These are phyloP conservation scores for Megathymus violae DNA, from an alignment of 1,140 invertebrate genomes.

Conservation along the genomic window DNA sequence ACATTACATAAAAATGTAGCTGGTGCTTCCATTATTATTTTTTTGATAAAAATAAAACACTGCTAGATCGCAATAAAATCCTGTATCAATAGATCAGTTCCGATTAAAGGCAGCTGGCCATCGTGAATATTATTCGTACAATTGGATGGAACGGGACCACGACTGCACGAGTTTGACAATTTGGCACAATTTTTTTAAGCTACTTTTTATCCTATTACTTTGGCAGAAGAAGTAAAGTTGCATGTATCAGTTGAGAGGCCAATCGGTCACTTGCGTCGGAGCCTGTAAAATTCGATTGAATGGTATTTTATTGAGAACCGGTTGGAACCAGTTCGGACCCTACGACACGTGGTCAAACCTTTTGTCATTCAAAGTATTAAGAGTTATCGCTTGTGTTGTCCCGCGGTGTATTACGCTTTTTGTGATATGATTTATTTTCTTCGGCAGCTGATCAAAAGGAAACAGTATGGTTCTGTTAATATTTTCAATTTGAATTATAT, in stretches of 20 bases:
- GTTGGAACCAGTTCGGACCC: conserved; percentile 69
- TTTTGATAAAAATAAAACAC: conserved; percentile 26
- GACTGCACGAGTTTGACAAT: conserved; percentile 21
- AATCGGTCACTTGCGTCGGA: conserved; percentile 43
- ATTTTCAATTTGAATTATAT: neutral
- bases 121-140: conserved; percentile 49
- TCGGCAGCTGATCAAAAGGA: conserved; percentile 43
- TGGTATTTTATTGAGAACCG: conserved; percentile 72
- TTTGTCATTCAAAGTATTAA: conserved; percentile 70
- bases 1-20: neutral
- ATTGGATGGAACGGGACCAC: conserved; percentile 46
- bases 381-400: conserved; percentile 73
- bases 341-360: conserved; percentile 71
- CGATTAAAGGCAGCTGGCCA: conserved; percentile 72
- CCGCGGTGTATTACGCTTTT: conserved; percentile 45
- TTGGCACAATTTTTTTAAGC: conserved; percentile 17
- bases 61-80: conserved; percentile 43
- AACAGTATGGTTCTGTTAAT: neutral
- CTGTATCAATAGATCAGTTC: conserved; percentile 67
- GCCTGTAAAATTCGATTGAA: conserved; percentile 69
- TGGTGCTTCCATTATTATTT: neutral
- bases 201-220: conserved; percentile 33
- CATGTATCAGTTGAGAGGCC: conserved; percentile 28
- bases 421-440: conserved; percentile 56
- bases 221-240: conserved; percentile 37